Percentiles rank a stretch among this genome's conserved stretches.
phyloP scores from a whole-genome alignment of 1,140 invertebrate genomes.

The Macrostomum lignano region DNA sequence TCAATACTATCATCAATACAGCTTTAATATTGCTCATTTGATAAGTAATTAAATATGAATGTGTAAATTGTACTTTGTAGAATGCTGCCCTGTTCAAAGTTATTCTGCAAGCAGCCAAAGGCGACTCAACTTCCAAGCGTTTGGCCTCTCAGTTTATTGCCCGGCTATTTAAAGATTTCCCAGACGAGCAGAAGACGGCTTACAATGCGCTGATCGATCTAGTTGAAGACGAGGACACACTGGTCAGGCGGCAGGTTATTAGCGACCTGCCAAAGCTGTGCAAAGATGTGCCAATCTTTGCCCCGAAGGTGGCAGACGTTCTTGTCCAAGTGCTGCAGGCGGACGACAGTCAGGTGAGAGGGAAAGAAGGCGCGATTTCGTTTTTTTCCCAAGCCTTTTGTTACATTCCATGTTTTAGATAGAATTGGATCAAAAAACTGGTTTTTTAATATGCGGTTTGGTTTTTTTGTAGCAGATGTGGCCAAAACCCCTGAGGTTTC shows the following conservation, averaged over 20 bases:
- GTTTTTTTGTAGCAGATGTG: no score
- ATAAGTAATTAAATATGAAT: no score
- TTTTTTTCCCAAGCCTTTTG: no score
- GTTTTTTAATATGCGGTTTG: no score
- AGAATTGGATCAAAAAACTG: no score
- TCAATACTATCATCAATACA: no score
- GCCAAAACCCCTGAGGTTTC: no score
- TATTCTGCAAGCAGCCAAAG: constrained; percentile 36
- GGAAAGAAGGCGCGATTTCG: no score
- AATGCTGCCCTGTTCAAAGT: no score
- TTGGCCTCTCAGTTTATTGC: constrained; percentile 75
- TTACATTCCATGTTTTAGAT: no score
- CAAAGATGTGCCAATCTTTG: constrained; percentile 45
- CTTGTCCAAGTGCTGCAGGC: constrained; percentile 58
- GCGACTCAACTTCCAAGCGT: constrained; percentile 49
- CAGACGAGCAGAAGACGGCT: constrained; percentile 46
- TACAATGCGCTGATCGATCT: constrained; percentile 70
- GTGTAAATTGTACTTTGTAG: no score
- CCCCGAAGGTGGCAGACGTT: constrained; percentile 61
- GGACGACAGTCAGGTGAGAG: constrained; percentile 29
- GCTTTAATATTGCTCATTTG: no score
- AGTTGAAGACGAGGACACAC: constrained; percentile 72
- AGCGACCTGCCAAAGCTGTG: constrained; percentile 63
- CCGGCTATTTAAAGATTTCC: constrained; percentile 71
- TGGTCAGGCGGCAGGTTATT: constrained; percentile 60